Conservation (phyloP, 2,797 vertebrate species). For the Dipus sagitta region DNA sequence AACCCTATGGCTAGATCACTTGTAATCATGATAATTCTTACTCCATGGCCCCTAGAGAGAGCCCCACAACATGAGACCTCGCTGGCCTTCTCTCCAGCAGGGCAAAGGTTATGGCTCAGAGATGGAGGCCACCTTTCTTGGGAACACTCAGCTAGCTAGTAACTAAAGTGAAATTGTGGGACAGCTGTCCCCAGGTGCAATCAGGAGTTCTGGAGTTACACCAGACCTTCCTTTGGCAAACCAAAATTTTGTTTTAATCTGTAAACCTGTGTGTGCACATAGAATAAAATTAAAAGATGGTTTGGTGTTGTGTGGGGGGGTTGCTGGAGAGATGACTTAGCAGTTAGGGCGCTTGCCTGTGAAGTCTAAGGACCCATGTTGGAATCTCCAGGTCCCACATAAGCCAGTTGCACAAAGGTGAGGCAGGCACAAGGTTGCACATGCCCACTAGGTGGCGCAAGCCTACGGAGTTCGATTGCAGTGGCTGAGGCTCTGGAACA, state of each 20-base stretch:
- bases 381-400: no score
- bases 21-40: neutral
- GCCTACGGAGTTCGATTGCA: no score
- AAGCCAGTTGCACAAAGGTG: no score
- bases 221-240: neutral
- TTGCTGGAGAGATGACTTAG: no score
- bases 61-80: neutral
- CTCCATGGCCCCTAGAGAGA: neutral
- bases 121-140: neutral
- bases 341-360: no score
- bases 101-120: neutral
- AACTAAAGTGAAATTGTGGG: neutral
- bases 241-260: slow-evolving; percentile 32
- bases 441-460: no score
- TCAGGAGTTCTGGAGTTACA: neutral
- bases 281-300: neutral
- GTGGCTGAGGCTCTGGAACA: no score
- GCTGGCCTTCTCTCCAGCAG: neutral
- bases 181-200: neutral
- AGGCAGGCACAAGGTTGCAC: no score
- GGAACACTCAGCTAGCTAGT: neutral
- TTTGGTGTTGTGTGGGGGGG: neutral
- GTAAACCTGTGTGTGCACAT: neutral
- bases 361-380: no score
- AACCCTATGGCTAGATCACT: neutral